Base-by-base conservation (phyloP, 2,113 vertebrate genomes). In the Rissa tridactyla region DNA sequence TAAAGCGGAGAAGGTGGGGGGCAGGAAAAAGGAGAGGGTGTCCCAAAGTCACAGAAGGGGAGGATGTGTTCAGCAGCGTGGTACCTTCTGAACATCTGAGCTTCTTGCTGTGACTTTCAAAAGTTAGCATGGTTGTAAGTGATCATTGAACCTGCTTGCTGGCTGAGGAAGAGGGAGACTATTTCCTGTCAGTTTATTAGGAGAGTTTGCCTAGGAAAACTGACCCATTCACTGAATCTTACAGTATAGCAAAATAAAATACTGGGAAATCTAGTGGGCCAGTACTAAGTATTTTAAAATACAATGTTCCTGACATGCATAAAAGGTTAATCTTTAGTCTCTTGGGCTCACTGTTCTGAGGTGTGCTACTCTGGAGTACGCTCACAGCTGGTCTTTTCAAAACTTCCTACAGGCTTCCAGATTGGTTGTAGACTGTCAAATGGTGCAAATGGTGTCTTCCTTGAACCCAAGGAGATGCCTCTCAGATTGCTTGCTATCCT, bases 291-390 rank as follows among this genome's bases (percentile, higher is more conserved):
- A 9, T 68, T 90, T 80, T 46, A 60, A 79, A 71, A 82, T 47
- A 20, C 7, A 6, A 1, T 26, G 47, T 54, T 88, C 13, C 27
- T 92, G 34, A 66, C 3, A 2, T 76, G 11, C 16, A 5, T 52
- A 0, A 30, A 7, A 77, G 13, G 23, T 61, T 86, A 32, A 25
- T 32, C 7, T 44, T 88, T 69, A 19, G 10, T 88, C 23, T 70
- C 16, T 29, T 58, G 72, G 46, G 13, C 44, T 94, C 3, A 0
- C n/a, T 68, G 68, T 25, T 86, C 13, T 38, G 88, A 62, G 38
- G 40, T 57, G 73, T 82, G 69, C 62, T 0, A 0, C 34, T 81
- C 13, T 54, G 0, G 0, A 15, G 42, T 25, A 19, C 4, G 1
- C 19, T 71, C 30, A 30, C 16, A 82, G 23, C 32, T 52, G 21